Evolutionary conservation across 2,113 vertebrate genomes (phyloP).

Genomic region (Solea senegalensis): DNA sequence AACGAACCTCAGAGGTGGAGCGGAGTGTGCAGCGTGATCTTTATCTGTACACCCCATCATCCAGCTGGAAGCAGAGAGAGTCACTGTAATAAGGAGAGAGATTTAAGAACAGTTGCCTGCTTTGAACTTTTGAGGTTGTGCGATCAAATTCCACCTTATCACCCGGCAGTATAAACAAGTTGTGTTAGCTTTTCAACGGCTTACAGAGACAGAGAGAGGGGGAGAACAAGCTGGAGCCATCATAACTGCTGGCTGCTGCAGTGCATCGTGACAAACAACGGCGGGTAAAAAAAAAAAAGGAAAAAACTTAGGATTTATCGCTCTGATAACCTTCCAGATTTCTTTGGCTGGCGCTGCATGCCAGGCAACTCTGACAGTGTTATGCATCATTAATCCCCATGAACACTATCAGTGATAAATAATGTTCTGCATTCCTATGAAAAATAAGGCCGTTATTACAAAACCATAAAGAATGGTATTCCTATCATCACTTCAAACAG

Average conservation of each 20-base stretch:
- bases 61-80: conserved; percentile 58
- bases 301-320: conserved; percentile 77
- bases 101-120: conserved; percentile 64
- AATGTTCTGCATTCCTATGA: conserved; percentile 64
- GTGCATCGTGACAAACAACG: conserved; percentile 70
- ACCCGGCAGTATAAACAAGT: conserved; percentile 61
- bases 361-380: conserved; percentile 72
- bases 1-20: conserved; percentile 43
- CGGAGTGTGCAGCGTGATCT: conserved; percentile 13
- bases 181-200: conserved; percentile 58
- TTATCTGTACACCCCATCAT: conserved; percentile 54
- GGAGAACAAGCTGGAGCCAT: conserved; percentile 43
- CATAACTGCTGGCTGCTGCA: conserved; percentile 66
- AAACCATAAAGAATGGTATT: conserved; percentile 74
- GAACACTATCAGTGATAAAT: conserved; percentile 77
- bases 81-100: conserved; percentile 54
- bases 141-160: conserved; percentile 69
- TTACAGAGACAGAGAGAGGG: conserved; percentile 37
- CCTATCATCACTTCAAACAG: conserved; percentile 69
- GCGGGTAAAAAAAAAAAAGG: neutral
- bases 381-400: conserved; percentile 79
- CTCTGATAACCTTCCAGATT: conserved; percentile 81
- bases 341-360: conserved; percentile 68
- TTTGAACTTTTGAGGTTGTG: conserved; percentile 64
- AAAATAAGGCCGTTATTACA: conserved; percentile 79